Evolutionary conservation across 2,797 vertebrate species (phyloP), one percentile per base, ranked within the genome.

Genomic region (Sitta carolinensis): DNA sequence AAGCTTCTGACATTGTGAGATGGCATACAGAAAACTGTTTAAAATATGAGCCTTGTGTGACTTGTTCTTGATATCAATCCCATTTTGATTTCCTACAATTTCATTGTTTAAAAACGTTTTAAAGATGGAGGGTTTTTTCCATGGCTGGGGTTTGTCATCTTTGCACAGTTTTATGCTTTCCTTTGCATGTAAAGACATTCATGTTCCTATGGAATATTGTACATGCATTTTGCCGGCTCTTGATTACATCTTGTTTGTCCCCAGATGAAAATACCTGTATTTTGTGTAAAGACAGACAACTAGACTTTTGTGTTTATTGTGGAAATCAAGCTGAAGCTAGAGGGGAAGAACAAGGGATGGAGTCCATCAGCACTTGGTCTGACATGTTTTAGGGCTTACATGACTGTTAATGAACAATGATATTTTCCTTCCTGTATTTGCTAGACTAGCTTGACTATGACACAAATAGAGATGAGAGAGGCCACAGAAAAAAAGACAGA

Each of bases 1-100:
- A 95, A 87, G 50, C 34, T 76, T 51, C 48, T 93, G 84, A 94
- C 74, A 74, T 40, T 92, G 88, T 79, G 80, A 90, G 63, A 82
- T 68, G 59, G 45, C 70, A 89, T 90, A 87, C 7, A 84, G 52
- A 50, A 94, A 86, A 73, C 34, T 68, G 38, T 74, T 91, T 92
- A 87, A 93, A 95, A 87, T 73, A 92, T 1, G 5, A 72, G 38
- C 10, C 6, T 54, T 82, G 26, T 89, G 77, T 88, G 80, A 82
- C 74, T 87, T 89, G 40, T 38, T 82, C 25, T 88, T 81, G 32
- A 69, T 64, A 88, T 68, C 32, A 68, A 50, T 62, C 5, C 17
- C 40, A 47, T 83, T 91, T 67, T 84, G 42, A 84, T 84, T 87
- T 76, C 43, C 5, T 78, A 40, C 38, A 16, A 63, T 70, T 64